Base-by-base conservation (phyloP, 2,888 invertebrate genomes). In the Drosophila paramelanica region DNA sequence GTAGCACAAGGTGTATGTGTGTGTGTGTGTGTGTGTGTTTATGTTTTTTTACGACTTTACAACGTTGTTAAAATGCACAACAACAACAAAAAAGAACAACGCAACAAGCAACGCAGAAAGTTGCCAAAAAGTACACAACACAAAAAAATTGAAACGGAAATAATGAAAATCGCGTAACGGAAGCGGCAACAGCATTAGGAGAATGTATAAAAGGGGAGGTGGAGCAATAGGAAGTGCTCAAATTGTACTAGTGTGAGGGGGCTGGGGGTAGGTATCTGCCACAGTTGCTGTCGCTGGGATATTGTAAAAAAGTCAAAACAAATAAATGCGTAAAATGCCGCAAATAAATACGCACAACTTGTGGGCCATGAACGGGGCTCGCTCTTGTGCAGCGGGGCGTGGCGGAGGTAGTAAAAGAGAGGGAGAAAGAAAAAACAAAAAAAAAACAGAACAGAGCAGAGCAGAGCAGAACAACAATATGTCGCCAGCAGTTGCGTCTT, bases 251-350 rank as follows among this genome's bases (percentile, higher is more conserved):
- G 67, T 67, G 59, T 61, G 45, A 36, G 25, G 10, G 31, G 1
- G 11, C 6, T 6, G 52, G 27, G 23, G 20, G n/a, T 41, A 6
- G 33, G 17, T 55, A 55, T 59, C 60, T 50, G 3, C 45, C 33
- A 38, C 53, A 46, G 23, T 31, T 46, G 39, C 53, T 55, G 43
- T 50, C 47, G 33, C 50, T 39, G 73, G 14, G 50, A 78, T 75
- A 78, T 77, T 78, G 67, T 62, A 67, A 68, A 67, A 69, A 86
- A 89, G 73, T 88, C 78, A 86, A 86, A 89, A 83, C 86, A 86
- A 86, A 86, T 88, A 89, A 89, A 86, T 86, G 87, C 86, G 89
- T 88, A 89, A 86, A 89, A 86, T 88, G 89, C 86, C 87, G 89
- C 89, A 86, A 88, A 86, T 86, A 86, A 86, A 89, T 86, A 79